Base-by-base conservation (phyloP, 2,113 vertebrate species). In the Lepisosteus osseus region DNA sequence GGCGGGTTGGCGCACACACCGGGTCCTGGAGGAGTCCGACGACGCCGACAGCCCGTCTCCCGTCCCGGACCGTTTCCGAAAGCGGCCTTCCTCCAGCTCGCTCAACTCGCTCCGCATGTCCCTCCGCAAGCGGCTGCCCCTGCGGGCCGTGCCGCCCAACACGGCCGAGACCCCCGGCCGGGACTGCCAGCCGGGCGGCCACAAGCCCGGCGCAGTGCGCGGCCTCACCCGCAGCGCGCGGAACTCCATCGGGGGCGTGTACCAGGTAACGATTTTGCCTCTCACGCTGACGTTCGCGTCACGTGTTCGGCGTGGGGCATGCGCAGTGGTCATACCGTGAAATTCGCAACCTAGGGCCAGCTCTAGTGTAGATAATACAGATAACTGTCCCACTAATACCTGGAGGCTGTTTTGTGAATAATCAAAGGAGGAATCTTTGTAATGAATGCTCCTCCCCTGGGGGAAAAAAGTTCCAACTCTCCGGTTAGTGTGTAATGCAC, bases 101-200 rank as follows among this genome's bases (percentile, higher is more conserved):
- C 85, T 97, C 3, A 93, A 88, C 54, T 91, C 92, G 1, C 74
- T 97, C 62, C 76, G 92, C 59, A 94, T 90, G 90, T 93, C 94
- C 51, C 81, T 98, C 72, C 88, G 94, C 43, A 95, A 94, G 66
- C 80, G 93, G 59, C 88, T 93, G 14, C 95, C 95, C 0, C 78
- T 98, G 14, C 89, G 91, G 13, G 74, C 85, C 0, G 81, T 95
- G 51, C 91, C 95, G 81, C 43, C 92, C 66, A 94, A 90, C 81
- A 73, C 85, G 1, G 64, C 3, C 0, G 79, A 89, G 3, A 89
- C 89, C 3, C 87, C 90, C 0, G 85, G 88, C 2, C 88, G 89
- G 88, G 93, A 94, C 81, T 83, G 78, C 7, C 72, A 84, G 54
- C 87, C 93, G 77, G 78, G 80, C 15, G 85, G 87, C 71, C 83